A percentile compares a stretch with the other conserved stretches of the same genome.
Evolutionary conservation across 2,888 invertebrate species (phyloP).

Genomic region (Sphinx pinastri): DNA sequence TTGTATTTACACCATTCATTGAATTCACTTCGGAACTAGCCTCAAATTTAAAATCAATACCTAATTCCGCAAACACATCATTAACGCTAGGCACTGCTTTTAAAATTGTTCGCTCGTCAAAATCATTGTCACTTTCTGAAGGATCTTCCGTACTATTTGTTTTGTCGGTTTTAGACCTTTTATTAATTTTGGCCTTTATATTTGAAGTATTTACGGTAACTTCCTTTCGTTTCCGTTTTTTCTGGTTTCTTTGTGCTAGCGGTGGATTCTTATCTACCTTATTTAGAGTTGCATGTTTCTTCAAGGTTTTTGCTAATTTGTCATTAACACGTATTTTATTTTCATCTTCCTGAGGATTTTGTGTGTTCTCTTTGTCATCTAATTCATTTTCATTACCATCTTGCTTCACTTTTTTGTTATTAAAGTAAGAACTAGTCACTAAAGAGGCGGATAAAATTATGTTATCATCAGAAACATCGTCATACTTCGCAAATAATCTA

Average conservation of each 20-base stretch:
- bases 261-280: slow-evolving; percentile 56
- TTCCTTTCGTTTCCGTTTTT: slow-evolving; percentile 64
- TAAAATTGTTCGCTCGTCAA: slow-evolving; percentile 50
- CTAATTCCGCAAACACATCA: slow-evolving; percentile 68
- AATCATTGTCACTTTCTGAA: slow-evolving; percentile 44
- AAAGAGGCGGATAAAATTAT: slow-evolving; percentile 67
- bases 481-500: slow-evolving; percentile 63
- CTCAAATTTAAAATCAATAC: slow-evolving; percentile 61
- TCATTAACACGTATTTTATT: slow-evolving; percentile 48
- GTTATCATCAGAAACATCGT: slow-evolving; percentile 68
- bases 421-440: slow-evolving; percentile 79
- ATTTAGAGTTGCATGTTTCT: slow-evolving; percentile 70
- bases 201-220: slow-evolving; percentile 50
- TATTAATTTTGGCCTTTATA: slow-evolving; percentile 48
- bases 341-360: slow-evolving; percentile 32
- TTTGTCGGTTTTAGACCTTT: slow-evolving; percentile 45
- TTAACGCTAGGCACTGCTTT: slow-evolving; percentile 78
- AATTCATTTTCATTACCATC: slow-evolving; percentile 32
- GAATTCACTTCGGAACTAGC: slow-evolving; percentile 30
- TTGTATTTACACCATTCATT: slow-evolving; percentile 27
- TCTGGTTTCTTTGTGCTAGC: slow-evolving; percentile 38
- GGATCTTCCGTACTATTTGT: slow-evolving; percentile 36
- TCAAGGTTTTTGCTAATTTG: slow-evolving; percentile 67
- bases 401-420: slow-evolving; percentile 51
- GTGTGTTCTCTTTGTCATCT: slow-evolving; percentile 40